phyloP scores from a whole-genome alignment of 2,797 vertebrate species.

The Catharus ustulatus region DNA sequence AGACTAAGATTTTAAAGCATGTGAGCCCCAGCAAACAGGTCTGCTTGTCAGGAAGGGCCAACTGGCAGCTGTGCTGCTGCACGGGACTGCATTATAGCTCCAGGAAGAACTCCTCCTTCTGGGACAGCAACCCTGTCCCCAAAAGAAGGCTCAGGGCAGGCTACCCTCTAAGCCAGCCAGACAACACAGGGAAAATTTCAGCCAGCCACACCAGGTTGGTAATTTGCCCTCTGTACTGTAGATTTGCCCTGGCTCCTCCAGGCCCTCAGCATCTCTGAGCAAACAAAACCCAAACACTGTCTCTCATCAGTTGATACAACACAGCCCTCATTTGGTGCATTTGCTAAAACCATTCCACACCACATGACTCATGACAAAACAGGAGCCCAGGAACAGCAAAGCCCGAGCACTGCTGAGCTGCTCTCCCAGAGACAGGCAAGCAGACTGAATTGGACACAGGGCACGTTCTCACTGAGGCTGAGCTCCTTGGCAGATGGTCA shows the following conservation, averaged over 20 bases:
- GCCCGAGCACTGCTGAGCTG: not conserved
- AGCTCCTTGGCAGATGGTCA: not conserved
- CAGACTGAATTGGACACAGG: not conserved
- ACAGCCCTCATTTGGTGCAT: not conserved
- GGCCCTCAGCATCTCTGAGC: not conserved
- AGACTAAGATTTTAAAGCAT: not conserved
- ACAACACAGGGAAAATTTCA: not conserved
- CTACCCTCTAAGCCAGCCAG: not conserved
- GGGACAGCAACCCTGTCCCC: not conserved
- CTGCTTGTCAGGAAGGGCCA: not conserved
- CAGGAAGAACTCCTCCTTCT: not conserved
- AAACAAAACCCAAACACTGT: not conserved
- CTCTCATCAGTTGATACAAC: not conserved
- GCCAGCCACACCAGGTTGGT: not conserved
- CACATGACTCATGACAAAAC: fast-evolving
- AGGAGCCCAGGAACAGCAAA: not conserved
- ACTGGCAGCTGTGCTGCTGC: not conserved
- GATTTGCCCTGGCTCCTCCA: not conserved
- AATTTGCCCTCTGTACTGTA: not conserved
- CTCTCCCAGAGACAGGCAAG: not conserved
- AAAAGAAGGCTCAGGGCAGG: not conserved
- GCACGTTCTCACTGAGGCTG: not conserved
- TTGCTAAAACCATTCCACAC: not conserved
- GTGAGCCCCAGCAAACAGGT: not conserved
- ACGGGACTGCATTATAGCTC: not conserved